Base-by-base conservation (phyloP, 2,888 invertebrate genomes). In the Rhynchonema sp. region DNA sequence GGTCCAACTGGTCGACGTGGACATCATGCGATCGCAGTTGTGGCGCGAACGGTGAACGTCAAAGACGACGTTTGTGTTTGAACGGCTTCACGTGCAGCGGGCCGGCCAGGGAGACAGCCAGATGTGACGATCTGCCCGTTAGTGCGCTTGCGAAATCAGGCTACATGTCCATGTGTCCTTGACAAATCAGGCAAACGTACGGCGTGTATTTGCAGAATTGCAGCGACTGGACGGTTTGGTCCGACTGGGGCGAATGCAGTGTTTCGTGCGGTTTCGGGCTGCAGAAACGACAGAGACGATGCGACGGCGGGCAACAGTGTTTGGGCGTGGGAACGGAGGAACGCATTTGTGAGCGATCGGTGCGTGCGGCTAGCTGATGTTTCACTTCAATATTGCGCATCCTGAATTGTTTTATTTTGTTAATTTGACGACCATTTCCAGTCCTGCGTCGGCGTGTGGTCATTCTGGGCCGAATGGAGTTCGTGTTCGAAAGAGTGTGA, bases 391-490 rank as follows among this genome's bases (percentile, higher is more conserved):
- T 22, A 49, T 22, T 6, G 6, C n/a, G n/a, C 20, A 3, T 49
- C n/a, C 23, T 49, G 9, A 6, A 49, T 49, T 49, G 9, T 49
- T 6, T 38, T 38, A 20, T 38, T 20, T 38, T 13, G 9, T 38
- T 20, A 9, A 38, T 20, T 9, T 20, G 38, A 38, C 38, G 20
- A 38, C 9, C 38, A 38, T n/a, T n/a, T n/a, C n/a, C 38, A 38
- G 49, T 23, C 49, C 17, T 49, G 49, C 20, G 49, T 49, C 59
- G 69, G 70, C 6, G 64, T 64, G 23, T 70, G 69, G 69, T 64
- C 67, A 23, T 59, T 62, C 22, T 71, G 71, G 71, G 65, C 67
- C 56, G 62, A 64, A 55, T 71, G 70, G 70, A 66, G 68, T 28
- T 54, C 62, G 23, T 71, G 72, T 59, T 64, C 69, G 2, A 62